Evolutionary conservation across 1,140 invertebrate genomes (phyloP).

Genomic region (Hylaeus volcanicus): DNA sequence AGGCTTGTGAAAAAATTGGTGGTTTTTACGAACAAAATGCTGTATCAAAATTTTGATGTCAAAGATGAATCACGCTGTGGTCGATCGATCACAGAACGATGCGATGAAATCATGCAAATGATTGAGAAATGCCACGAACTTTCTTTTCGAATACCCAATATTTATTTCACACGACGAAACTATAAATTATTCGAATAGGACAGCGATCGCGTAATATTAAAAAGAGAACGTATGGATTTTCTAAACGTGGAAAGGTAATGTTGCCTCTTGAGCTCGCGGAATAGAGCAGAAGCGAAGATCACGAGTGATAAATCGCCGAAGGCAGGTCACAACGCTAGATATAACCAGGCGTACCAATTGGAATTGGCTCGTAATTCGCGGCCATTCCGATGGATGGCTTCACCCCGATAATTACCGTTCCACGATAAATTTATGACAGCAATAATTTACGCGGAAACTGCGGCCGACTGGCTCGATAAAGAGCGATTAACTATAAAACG

Average conservation of each 20-base stretch:
- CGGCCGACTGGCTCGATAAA: slow-evolving; percentile 63
- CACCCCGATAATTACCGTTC: slow-evolving; percentile 67
- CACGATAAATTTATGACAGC: slow-evolving; percentile 70
- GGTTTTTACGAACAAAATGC: too few species aligned
- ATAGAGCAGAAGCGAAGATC: slow-evolving; percentile 52
- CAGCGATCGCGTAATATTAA: neutral
- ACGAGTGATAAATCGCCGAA: slow-evolving; percentile 55
- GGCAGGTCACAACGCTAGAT: slow-evolving; percentile 54
- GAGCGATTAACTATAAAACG: slow-evolving; percentile 67
- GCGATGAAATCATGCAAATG: too few species aligned
- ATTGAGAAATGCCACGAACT: too few species aligned
- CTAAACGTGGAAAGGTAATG: slow-evolving; percentile 42
- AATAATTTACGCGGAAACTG: slow-evolving; percentile 67
- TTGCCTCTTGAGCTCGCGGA: slow-evolving; percentile 35
- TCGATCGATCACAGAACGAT: too few species aligned
- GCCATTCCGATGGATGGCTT: slow-evolving; percentile 58
- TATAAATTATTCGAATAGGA: too few species aligned
- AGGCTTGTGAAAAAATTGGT: too few species aligned
- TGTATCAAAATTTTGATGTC: too few species aligned
- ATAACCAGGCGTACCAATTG: slow-evolving; percentile 60
- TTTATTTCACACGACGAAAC: too few species aligned
- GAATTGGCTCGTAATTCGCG: slow-evolving; percentile 68
- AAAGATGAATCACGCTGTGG: too few species aligned
- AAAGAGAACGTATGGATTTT: too few species aligned
- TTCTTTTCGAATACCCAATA: too few species aligned